phyloP scores from a whole-genome alignment of 2,113 vertebrate species.

The Trogon surrucura region DNA sequence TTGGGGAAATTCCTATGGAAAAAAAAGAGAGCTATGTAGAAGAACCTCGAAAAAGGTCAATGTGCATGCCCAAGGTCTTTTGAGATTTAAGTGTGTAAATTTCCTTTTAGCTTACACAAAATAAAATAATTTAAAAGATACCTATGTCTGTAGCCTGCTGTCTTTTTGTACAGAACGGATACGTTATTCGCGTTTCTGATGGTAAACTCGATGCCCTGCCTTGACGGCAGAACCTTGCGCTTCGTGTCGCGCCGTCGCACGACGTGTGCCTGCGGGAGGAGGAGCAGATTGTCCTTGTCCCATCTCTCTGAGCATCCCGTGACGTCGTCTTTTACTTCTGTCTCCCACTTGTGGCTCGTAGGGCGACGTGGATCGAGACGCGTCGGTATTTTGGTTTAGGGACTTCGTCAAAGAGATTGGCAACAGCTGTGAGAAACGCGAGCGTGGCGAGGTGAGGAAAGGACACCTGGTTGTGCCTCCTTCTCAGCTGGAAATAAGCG shows the following conservation, averaged over 20 bases:
- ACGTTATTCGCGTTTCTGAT: not conserved
- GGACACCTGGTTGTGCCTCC: not conserved
- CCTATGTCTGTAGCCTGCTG: not conserved
- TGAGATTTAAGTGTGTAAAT: slow-evolving; percentile 95
- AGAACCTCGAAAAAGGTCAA: slow-evolving; percentile 90
- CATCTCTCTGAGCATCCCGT: not conserved
- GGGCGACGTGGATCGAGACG: not conserved
- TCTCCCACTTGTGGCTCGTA: not conserved
- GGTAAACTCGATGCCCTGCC: not conserved
- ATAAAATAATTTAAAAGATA: slow-evolving; percentile 98
- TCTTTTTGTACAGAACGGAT: slow-evolving; percentile 2
- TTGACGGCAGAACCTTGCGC: not conserved
- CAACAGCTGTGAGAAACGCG: not conserved
- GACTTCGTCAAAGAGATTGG: not conserved
- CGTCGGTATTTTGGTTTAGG: not conserved
- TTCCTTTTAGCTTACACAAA: slow-evolving; percentile 98
- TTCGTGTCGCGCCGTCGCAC: not conserved
- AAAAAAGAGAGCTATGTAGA: slow-evolving; percentile 90
- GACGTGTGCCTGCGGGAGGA: not conserved
- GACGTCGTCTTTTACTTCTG: not conserved
- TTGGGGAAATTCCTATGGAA: slow-evolving; percentile 97
- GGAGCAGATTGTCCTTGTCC: not conserved
- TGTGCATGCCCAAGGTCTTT: slow-evolving; percentile 93
- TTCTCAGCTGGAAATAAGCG: not conserved
- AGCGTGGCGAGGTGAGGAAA: not conserved